Percentiles rank a stretch among this genome's conserved stretches.
These are phyloP conservation scores for Mus caroli DNA, from an alignment of 2,797 vertebrate genomes.

Conservation along the genomic window DNA sequence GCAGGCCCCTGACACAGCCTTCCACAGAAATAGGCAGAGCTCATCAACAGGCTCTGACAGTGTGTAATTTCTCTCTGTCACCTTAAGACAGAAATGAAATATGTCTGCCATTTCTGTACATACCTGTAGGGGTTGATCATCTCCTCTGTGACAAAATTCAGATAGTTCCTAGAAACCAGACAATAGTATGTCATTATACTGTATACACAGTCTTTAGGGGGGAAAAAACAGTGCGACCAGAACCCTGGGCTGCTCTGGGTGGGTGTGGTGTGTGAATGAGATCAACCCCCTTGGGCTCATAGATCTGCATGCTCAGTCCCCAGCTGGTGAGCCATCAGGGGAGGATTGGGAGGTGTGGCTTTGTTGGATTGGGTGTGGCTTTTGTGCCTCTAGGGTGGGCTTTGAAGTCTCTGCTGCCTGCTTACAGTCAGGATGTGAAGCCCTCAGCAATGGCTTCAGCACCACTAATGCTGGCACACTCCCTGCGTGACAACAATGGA, in stretches of 20 bases:
- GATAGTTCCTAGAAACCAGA: conserved; percentile 94
- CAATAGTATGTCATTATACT: background rate
- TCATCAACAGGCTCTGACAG: fast-evolving
- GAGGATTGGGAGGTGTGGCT: background rate
- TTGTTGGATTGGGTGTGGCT: background rate
- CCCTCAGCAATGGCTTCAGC: background rate
- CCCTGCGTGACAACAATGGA: background rate
- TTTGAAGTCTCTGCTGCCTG: background rate
- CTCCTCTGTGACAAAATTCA: conserved; percentile 99
- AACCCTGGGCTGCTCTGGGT: background rate
- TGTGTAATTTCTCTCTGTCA: background rate
- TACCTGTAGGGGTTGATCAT: conserved; percentile 99
- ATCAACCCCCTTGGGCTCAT: background rate
- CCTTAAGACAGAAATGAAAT: background rate
- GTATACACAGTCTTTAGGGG: background rate
- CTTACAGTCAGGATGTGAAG: background rate
- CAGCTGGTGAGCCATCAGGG: no score
- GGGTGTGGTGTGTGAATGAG: background rate
- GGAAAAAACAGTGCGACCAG: background rate
- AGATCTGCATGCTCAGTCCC: background rate
- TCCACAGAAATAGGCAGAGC: background rate
- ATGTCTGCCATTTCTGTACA: conserved; percentile 51
- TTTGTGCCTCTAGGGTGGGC: background rate
- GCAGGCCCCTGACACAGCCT: background rate
- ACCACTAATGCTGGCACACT: fast-evolving